Base-by-base conservation (phyloP, 1,140 invertebrate genomes). In the Camponotus pennsylvanicus region DNA sequence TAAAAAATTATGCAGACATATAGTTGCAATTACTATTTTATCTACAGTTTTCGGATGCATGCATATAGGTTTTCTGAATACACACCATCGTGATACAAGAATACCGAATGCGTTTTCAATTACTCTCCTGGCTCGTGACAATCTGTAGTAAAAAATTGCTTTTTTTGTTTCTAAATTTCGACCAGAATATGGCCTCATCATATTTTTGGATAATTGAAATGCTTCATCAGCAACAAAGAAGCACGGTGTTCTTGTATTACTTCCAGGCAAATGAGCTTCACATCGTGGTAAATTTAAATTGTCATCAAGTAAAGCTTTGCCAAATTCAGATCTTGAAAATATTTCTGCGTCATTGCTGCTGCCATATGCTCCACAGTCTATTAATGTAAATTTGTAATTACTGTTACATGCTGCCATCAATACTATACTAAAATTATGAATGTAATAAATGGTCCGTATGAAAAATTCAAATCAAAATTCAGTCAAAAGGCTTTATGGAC, bases 361-460 rank as follows among this genome's bases (percentile, higher is more conserved):
- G 3, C 42, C 67, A 32, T 70, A 70, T 34, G 21, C 42, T 32
- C 67, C 69, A n/a, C 32, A 8, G 34, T 52, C 69, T 18, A 52
- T n/a, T 6, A 71, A 1, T 0, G 69, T 71, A 7, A 71, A 71
- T 71, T 71, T 52, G 7, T n/a, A 71, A 6, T 70, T 52, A 21
- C 32, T 4, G 2, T 71, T 15, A 34, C 69, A 71, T 34, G 45
- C 69, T 3, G 45, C 69, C 27, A 71, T 5, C 9, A 71, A 34
- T 71, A 71, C 7, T n/a, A 71, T 34, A 21, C 69, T 71, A 32
- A 71, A 55, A 18, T n/a, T n/a, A n/a, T n/a, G n/a, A n/a, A n/a
- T n/a, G n/a, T n/a, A n/a, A n/a, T n/a, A n/a, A n/a, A n/a, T n/a
- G n/a, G n/a, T n/a, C n/a, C n/a, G n/a, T n/a, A n/a, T n/a, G n/a